These are phyloP conservation scores for Crocuta crocuta DNA, from an alignment of 2,113 vertebrate genomes.

Conservation along the genomic window DNA sequence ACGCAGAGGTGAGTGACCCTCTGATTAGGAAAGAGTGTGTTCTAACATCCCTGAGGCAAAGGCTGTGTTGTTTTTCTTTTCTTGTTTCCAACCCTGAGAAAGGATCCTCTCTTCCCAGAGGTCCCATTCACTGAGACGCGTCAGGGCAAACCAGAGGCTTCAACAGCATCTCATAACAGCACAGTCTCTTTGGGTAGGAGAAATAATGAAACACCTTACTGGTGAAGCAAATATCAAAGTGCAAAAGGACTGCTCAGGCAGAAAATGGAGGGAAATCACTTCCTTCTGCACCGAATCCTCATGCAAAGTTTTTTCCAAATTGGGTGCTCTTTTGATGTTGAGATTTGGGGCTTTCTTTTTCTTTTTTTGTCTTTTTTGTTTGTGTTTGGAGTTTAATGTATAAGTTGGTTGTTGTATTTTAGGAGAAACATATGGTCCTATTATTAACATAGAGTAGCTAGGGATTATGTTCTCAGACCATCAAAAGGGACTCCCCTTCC, in stretches of 20 bases:
- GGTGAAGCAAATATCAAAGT: constrained; percentile 56
- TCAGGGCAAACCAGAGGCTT: neutral
- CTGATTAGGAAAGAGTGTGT: neutral
- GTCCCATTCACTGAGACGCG: neutral
- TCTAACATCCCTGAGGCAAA: neutral
- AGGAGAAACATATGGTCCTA: neutral
- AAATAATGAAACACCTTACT: constrained; percentile 77
- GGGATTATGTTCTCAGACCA: neutral
- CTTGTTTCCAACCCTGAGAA: neutral
- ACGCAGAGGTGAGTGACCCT: neutral
- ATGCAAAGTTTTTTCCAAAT: neutral
- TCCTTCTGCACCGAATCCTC: neutral
- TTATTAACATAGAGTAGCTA: neutral
- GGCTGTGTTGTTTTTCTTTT: neutral
- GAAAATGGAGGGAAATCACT: constrained; percentile 33
- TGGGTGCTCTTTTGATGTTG: neutral
- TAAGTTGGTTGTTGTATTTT: neutral
- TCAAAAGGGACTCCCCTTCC: neutral
- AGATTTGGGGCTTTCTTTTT: too few species aligned
- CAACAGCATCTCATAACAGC: neutral
- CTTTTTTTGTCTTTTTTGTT: neutral
- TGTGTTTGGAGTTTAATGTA: constrained; percentile 26
- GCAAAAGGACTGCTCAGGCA: neutral
- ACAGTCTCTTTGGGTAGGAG: neutral
- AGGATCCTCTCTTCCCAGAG: neutral